Evolutionary conservation across 1,140 invertebrate genomes (phyloP).

Genomic region (Caerostris darwini): DNA sequence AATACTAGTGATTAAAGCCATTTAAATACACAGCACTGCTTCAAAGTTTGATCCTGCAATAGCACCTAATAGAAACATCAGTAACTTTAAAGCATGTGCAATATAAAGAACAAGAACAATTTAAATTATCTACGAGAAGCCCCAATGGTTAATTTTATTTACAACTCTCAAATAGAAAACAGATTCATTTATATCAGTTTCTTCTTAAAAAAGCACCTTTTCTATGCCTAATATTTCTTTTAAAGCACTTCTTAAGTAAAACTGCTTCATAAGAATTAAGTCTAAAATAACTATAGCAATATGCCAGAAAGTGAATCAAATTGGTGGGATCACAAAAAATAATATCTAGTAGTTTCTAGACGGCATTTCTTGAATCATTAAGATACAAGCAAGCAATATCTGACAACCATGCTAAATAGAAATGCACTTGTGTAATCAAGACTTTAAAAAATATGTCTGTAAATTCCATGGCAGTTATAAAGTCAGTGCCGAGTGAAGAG

Average conservation of each 20-base stretch:
- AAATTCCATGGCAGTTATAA: conserved; percentile 28
- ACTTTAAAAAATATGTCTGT: background rate
- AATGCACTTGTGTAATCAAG: background rate
- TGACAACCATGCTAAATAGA: background rate
- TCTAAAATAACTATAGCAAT: background rate
- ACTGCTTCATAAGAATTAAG: background rate
- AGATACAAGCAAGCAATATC: background rate
- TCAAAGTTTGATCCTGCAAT: background rate
- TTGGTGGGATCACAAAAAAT: background rate
- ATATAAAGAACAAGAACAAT: background rate
- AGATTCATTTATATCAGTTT: background rate
- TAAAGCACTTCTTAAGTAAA: conserved; percentile 44
- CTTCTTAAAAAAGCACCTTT: conserved; percentile 64
- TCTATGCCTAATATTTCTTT: conserved; percentile 50
- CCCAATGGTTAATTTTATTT: conserved; percentile 9
- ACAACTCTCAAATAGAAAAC: conserved; percentile 28
- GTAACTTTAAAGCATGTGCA: conserved; percentile 46
- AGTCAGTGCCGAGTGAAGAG: background rate
- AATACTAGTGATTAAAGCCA: background rate
- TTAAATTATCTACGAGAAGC: conserved; percentile 23
- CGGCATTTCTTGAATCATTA: background rate
- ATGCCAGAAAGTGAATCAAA: background rate
- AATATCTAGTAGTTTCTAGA: background rate
- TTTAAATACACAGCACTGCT: background rate
- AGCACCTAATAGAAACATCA: conserved; percentile 8